Evolutionary conservation across 1,140 invertebrate species (phyloP).

Genomic region (Drosophila simulans): DNA sequence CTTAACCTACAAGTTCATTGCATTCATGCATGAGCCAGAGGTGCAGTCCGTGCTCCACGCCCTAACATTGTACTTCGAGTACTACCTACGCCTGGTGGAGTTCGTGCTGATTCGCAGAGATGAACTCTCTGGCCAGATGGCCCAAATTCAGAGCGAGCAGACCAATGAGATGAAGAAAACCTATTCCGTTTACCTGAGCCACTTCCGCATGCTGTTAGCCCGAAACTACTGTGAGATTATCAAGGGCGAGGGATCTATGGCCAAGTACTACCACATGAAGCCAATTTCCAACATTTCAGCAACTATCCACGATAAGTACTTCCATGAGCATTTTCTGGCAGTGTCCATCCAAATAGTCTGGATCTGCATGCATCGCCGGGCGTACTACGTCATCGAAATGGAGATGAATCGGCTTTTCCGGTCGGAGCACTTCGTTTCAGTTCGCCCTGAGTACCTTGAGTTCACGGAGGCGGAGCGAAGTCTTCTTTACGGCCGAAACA

Average conservation of each 20-base stretch:
- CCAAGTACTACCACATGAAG: constrained; percentile 65
- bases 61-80: constrained; percentile 79
- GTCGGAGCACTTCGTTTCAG: constrained; percentile 68
- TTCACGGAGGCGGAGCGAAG: constrained; percentile 54
- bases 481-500: constrained; percentile 68
- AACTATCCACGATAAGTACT: constrained; percentile 57
- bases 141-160: constrained; percentile 69
- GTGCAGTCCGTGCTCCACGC: constrained; percentile 63
- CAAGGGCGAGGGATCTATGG: constrained; percentile 54
- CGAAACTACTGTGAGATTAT: constrained; percentile 72
- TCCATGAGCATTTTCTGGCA: constrained; percentile 70
- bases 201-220: constrained; percentile 73
- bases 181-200: constrained; percentile 59
- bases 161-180: constrained; percentile 64
- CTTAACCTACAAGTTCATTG: constrained; percentile 47
- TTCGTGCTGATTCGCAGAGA: constrained; percentile 74
- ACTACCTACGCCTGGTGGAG: constrained; percentile 73
- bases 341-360: constrained; percentile 68
- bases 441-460: constrained; percentile 28
- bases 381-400: constrained; percentile 71
- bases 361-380: constrained; percentile 70
- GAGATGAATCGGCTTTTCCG: constrained; percentile 78
- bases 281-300: constrained; percentile 54
- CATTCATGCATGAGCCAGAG: constrained; percentile 58
- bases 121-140: constrained; percentile 51